Evolutionary conservation across 1,140 invertebrate species (phyloP), one percentile per base, ranked within the genome.

Genomic region (Tetramorium alpestre): DNA sequence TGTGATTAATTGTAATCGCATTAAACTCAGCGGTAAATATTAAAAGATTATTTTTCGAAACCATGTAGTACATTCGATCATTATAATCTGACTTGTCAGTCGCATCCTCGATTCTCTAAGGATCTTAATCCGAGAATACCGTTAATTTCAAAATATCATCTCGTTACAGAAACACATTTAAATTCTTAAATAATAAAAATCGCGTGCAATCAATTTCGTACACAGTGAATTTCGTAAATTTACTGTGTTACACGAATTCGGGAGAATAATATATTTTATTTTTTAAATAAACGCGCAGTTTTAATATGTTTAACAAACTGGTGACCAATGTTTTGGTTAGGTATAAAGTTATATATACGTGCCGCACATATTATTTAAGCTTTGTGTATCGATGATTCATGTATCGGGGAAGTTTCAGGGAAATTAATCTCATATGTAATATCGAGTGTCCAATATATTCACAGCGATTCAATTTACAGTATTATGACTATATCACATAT

Each of bases 361-460:
- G 10, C 28, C 33, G 16, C 18, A n/a, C n/a, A 49, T 69, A 25
- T 64, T 44, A 69, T 70, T 51, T n/a, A 72, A 49, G 25, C 16
- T 51, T 51, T 13, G n/a, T 41, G 49, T 72, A 54, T 54, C 18
- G 16, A 38, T 72, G 25, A 56, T 54, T 22, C 8, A 1, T 2
- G 18, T 13, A 78, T 64, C 25, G n/a, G n/a, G n/a, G 33, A 69
- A 56, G 18, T 67, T 54, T 69, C 25, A 56, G 65, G 22, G 33
- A 81, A 70, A 81, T 81, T 70, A 81, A 81, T 56, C 49, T 70
- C 62, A 16, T 5, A 18, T 16, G 49, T n/a, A 44, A 81, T 33
- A 44, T 80, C 28, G 47, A 41, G 16, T 13, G 64, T 56, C 33
- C 76, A 51, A 67, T 80, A 64, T 78, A 67, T 80, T 54, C 65